Conservation (phyloP, 2,888 invertebrate genomes). For the Macaria liturata region DNA sequence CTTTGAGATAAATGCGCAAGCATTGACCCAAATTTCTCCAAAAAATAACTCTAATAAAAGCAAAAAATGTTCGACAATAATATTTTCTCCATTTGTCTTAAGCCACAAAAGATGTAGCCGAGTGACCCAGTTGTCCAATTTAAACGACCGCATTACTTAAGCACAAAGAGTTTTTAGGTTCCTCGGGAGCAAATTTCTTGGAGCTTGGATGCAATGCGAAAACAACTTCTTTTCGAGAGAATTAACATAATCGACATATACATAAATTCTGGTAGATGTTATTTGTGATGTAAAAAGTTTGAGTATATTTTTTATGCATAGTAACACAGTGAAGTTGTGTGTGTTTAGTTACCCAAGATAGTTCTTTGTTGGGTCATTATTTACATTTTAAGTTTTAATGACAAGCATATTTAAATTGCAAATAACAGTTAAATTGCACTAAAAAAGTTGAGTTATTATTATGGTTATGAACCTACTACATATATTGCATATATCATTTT, state of each 20-base stretch:
- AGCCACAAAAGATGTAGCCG: conserved; percentile 29
- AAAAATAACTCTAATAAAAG: conserved; percentile 20
- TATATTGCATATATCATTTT: too few species aligned
- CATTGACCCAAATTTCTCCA: conserved; percentile 20
- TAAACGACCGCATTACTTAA: conserved; percentile 32
- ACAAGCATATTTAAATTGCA: too few species aligned
- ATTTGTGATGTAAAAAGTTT: too few species aligned
- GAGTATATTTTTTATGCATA: too few species aligned
- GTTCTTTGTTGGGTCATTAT: too few species aligned
- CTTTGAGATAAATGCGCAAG: conserved; percentile 17
- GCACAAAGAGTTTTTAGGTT: conserved; percentile 25
- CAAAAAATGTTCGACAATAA: conserved; percentile 21
- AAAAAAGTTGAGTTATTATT: too few species aligned
- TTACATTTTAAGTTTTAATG: too few species aligned
- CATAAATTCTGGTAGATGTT: too few species aligned
- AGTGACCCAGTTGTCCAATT: conserved; percentile 36
- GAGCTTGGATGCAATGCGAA: conserved; percentile 13
- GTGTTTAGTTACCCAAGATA: too few species aligned
- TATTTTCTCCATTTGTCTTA: conserved; percentile 27
- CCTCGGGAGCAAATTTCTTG: conserved; percentile 20
- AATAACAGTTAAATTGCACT: too few species aligned
- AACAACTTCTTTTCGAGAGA: background rate
- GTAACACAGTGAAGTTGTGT: too few species aligned
- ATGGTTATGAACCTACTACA: too few species aligned
- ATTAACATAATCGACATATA: background rate